Conservation (phyloP, 2,888 invertebrate species). For the Gymnocheta viridis region DNA sequence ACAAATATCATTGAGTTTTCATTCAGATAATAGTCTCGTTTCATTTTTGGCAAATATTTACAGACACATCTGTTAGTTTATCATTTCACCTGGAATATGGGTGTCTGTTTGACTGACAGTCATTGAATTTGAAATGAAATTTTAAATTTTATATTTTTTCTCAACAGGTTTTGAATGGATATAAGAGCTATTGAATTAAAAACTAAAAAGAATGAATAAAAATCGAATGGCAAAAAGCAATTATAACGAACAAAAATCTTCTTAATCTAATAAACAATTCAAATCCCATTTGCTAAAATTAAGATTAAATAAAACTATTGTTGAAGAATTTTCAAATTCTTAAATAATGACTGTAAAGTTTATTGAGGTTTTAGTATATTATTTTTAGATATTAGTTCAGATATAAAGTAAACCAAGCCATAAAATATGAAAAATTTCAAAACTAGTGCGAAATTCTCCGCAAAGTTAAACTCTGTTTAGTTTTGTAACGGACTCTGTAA, state of each 20-base stretch:
- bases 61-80: slow-evolving; percentile 1
- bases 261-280: background rate
- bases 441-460: too few species aligned
- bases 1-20: background rate
- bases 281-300: background rate
- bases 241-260: background rate
- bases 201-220: background rate
- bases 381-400: too few species aligned
- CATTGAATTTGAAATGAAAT: slow-evolving; percentile 14
- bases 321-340: background rate
- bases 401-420: too few species aligned
- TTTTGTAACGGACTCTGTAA: too few species aligned
- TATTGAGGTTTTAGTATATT: background rate
- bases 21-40: slow-evolving; percentile 20
- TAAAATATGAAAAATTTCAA: too few species aligned
- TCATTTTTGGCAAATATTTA: slow-evolving; percentile 24
- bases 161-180: background rate
- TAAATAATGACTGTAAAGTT: background rate
- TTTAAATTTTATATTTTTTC: background rate
- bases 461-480: too few species aligned
- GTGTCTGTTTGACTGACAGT: background rate
- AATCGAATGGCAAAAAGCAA: background rate
- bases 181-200: background rate
- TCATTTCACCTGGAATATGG: background rate
- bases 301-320: background rate